Conservation (phyloP, 2,888 invertebrate species). For the Lycophotia porphyrea region DNA sequence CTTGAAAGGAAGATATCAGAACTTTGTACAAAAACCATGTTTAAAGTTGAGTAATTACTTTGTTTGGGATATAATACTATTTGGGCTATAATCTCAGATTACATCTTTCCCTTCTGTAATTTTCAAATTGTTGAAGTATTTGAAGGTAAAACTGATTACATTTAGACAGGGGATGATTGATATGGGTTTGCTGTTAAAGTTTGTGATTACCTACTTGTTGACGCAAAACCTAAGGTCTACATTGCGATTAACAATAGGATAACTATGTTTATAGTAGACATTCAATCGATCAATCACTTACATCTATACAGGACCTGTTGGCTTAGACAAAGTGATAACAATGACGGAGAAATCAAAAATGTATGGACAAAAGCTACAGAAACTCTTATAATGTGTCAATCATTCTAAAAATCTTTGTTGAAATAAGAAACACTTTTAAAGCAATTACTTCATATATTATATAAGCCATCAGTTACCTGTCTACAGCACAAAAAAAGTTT, state of each 20-base stretch:
- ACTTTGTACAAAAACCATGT: constrained; percentile 41
- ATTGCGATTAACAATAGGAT: constrained; percentile 36
- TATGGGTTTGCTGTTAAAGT: constrained; percentile 15
- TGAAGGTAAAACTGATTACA: constrained; percentile 6
- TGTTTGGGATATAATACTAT: neutral
- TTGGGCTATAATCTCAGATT: constrained; percentile 3
- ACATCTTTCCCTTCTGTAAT: constrained; percentile 2
- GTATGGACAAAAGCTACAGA: neutral
- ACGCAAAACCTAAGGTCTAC: neutral
- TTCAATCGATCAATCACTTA: constrained; percentile 15
- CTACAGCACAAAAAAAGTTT: neutral
- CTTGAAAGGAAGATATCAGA: constrained; percentile 32
- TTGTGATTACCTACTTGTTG: neutral
- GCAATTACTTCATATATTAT: neutral
- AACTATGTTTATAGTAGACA: constrained; percentile 1
- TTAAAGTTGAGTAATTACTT: constrained; percentile 49
- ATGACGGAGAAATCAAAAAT: neutral
- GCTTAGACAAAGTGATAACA: neutral
- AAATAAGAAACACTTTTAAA: neutral
- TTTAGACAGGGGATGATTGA: constrained; percentile 33
- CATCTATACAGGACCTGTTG: neutral
- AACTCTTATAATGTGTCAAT: neutral
- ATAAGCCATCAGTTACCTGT: neutral
- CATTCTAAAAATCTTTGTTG: neutral
- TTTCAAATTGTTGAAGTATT: constrained; percentile 3